A percentile compares a stretch with the other conserved stretches of the same genome.
Evolutionary conservation across 2,888 invertebrate genomes (phyloP).

Genomic region (Acleris holmiana): DNA sequence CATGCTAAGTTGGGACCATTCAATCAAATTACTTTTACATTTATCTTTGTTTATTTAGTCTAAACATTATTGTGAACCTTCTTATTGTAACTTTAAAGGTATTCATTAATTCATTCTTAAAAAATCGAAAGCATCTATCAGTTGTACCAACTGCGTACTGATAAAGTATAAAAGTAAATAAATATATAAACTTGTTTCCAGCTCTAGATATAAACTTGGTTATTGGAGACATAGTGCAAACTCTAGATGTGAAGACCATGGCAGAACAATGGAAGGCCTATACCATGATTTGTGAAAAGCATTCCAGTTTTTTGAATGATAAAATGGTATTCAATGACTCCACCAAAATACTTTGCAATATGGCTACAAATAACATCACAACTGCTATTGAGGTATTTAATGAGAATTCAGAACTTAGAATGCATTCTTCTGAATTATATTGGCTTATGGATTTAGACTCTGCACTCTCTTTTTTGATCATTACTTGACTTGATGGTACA

Average conservation of each 20-base stretch:
- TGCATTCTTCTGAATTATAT: slow-evolving; percentile 1
- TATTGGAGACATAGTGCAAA: slow-evolving; percentile 75
- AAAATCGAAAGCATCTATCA: no score
- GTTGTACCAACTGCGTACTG: no score
- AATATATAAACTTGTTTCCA: slow-evolving; percentile 55
- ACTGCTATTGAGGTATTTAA: slow-evolving; percentile 60
- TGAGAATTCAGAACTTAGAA: background rate
- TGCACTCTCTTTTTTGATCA: no score
- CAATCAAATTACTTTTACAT: no score
- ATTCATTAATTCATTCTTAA: no score
- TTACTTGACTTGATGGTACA: no score
- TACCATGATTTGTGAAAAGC: slow-evolving; percentile 73
- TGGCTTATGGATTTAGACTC: background rate
- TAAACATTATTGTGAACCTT: no score
- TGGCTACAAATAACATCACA: slow-evolving; percentile 59
- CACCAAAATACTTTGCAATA: slow-evolving; percentile 54
- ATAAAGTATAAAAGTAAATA: no score
- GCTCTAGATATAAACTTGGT: slow-evolving; percentile 74
- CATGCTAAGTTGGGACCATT: no score
- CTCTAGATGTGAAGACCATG: slow-evolving; percentile 81
- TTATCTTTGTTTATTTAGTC: no score
- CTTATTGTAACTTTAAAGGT: no score
- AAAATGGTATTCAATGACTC: slow-evolving; percentile 59
- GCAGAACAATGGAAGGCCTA: slow-evolving; percentile 84
- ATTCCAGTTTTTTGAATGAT: slow-evolving; percentile 61